Evolutionary conservation across 2,888 invertebrate genomes (phyloP).

Genomic region (Netelia virgata): DNA sequence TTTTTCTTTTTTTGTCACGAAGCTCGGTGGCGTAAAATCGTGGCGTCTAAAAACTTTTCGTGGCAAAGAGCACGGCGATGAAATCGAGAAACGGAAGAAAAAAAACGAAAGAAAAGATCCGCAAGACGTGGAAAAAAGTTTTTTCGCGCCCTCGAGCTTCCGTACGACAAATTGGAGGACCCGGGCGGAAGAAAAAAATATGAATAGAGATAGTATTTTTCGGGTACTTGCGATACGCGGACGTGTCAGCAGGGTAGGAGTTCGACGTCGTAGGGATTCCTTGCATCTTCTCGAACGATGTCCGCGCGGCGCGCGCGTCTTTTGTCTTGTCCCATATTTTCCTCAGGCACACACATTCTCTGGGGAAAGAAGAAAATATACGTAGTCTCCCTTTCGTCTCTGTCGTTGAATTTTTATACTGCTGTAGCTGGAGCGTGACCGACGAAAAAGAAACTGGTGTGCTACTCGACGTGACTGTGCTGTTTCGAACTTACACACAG

Average conservation of each 20-base stretch:
- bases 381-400: neutral
- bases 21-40: neutral
- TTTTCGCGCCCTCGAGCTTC: neutral
- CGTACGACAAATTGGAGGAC: neutral
- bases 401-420: conserved; percentile 8
- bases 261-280: too few relatives aligned
- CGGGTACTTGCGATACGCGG: too few relatives aligned
- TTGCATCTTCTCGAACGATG: neutral
- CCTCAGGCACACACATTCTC: neutral
- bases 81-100: neutral
- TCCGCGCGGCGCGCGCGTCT: neutral
- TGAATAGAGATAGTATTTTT: neutral
- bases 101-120: neutral
- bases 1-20: neutral
- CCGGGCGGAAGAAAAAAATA: neutral
- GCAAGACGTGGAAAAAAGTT: neutral
- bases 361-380: neutral
- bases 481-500: neutral
- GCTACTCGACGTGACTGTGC: neutral
- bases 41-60: conserved; percentile 10
- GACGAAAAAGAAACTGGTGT: neutral
- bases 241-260: too few relatives aligned
- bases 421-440: neutral
- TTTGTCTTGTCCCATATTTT: neutral
- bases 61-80: neutral